Evolutionary conservation across 2,888 invertebrate genomes (phyloP).

Genomic region (Brassicogethes aeneus): DNA sequence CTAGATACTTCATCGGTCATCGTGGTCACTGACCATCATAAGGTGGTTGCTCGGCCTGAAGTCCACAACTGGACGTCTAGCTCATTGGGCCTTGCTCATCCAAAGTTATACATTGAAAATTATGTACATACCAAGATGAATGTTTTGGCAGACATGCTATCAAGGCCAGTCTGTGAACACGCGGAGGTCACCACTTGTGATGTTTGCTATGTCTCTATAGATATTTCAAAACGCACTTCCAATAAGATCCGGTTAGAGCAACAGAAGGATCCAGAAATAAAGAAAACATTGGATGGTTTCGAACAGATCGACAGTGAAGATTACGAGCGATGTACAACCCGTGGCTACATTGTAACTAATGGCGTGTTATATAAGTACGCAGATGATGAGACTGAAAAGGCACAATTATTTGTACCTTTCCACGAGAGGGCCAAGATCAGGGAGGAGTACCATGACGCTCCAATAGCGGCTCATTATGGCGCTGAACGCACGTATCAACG

Average conservation of each 20-base stretch:
- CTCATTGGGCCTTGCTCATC: constrained; percentile 37
- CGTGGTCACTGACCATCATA: too few relatives aligned
- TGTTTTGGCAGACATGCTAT: constrained; percentile 34
- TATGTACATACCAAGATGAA: constrained; percentile 35
- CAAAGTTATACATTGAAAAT: constrained; percentile 33
- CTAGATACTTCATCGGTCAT: too few relatives aligned
- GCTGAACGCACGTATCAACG: too few relatives aligned
- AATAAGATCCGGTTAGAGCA: constrained; percentile 12
- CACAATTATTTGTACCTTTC: too few relatives aligned
- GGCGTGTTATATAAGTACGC: constrained; percentile 17
- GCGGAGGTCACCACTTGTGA: constrained; percentile 4
- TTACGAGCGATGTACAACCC: constrained; percentile 7
- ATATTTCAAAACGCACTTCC: constrained; percentile 10
- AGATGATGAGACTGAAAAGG: constrained; percentile 11
- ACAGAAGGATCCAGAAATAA: constrained; percentile 15
- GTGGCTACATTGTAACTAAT: constrained; percentile 11
- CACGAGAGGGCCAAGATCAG: too few relatives aligned
- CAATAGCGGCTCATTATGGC: too few relatives aligned
- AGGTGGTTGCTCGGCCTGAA: constrained; percentile 32
- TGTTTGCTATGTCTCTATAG: constrained; percentile 9
- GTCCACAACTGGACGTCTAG: constrained; percentile 35
- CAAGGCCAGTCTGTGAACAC: constrained; percentile 19
- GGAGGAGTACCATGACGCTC: too few relatives aligned
- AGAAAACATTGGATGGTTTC: constrained; percentile 15
- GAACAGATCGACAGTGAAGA: constrained; percentile 8